Percentiles rank a stretch among this genome's conserved stretches.
phyloP scores from a whole-genome alignment of 2,113 vertebrate species.

The Bombycilla garrulus region DNA sequence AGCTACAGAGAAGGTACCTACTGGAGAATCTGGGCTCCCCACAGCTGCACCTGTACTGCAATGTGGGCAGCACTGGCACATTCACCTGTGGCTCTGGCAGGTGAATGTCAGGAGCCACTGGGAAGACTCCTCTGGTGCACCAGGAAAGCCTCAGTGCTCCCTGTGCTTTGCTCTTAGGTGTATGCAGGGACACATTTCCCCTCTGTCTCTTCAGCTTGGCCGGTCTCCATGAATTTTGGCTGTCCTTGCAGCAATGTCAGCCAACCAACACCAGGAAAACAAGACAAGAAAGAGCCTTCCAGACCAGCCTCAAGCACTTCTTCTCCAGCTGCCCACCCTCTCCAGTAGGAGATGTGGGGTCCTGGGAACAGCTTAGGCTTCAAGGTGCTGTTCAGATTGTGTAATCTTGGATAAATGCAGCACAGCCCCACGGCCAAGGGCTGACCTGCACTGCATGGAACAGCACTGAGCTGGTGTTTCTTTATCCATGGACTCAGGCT shows the following conservation, averaged over 20 bases:
- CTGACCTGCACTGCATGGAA: neutral
- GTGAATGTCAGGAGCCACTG: neutral
- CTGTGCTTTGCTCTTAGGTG: neutral
- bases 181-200: neutral
- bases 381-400: fast-evolving
- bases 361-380: neutral
- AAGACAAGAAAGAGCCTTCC: neutral
- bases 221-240: neutral
- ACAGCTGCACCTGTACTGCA: neutral
- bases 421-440: neutral
- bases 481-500: neutral
- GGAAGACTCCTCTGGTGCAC: neutral
- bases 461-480: neutral
- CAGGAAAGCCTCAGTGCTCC: neutral
- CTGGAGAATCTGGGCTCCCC: neutral
- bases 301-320: neutral
- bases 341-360: neutral
- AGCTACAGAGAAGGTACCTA: neutral
- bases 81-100: neutral
- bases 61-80: neutral
- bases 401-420: neutral
- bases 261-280: neutral
- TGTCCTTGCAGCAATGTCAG: constrained; percentile 15
- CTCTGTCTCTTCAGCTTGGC: neutral
- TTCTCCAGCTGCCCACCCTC: neutral